Conservation (phyloP, 2,797 vertebrate genomes). For the Uromys caudimaculatus region DNA sequence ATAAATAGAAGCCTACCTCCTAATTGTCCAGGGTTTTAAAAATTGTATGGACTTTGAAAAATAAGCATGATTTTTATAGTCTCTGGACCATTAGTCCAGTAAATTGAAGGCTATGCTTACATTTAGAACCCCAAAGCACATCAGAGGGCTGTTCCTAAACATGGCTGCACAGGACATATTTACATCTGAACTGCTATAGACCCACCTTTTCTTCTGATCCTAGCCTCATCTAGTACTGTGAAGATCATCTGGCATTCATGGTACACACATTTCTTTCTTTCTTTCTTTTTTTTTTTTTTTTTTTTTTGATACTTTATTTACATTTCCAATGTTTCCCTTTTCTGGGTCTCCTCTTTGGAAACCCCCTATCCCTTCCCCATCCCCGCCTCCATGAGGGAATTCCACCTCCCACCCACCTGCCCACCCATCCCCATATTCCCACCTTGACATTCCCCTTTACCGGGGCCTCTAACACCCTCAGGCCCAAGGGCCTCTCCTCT, state of each 20-base stretch:
- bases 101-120: neutral
- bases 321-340: too few relatives aligned
- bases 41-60: slow-evolving; percentile 2
- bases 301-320: too few relatives aligned
- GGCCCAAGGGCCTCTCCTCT: too few relatives aligned
- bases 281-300: too few relatives aligned
- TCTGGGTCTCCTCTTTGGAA: too few relatives aligned
- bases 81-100: neutral
- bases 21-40: neutral
- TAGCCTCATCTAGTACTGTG: neutral
- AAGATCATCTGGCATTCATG: neutral
- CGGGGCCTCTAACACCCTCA: too few relatives aligned
- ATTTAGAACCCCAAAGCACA: neutral
- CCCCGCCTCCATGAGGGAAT: too few relatives aligned
- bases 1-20: neutral
- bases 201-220: neutral
- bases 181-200: neutral
- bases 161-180: neutral
- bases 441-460: too few relatives aligned
- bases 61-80: neutral
- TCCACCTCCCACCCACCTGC: too few relatives aligned
- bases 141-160: neutral
- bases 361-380: too few relatives aligned
- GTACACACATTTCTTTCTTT: neutral
- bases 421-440: too few relatives aligned